phyloP scores from a whole-genome alignment of 2,113 vertebrate genomes.

The Brachyhypopomus occidentalis region DNA sequence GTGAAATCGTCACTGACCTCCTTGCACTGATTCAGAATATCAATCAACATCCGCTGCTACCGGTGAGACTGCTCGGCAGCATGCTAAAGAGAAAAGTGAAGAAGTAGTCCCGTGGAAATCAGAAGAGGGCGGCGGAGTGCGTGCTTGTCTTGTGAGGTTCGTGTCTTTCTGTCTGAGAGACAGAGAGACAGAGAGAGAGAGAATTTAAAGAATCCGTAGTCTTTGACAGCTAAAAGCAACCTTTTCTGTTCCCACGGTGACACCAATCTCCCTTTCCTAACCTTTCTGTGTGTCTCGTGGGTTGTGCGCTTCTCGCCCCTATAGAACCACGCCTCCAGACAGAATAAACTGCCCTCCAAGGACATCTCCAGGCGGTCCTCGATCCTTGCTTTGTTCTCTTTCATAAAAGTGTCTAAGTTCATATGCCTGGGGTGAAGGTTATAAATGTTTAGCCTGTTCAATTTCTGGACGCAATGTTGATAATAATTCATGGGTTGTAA shows the following conservation, averaged over 20 bases:
- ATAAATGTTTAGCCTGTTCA: not conserved
- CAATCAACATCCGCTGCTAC: slow-evolving; percentile 42
- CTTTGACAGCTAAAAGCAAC: slow-evolving; percentile 34
- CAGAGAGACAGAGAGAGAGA: not conserved
- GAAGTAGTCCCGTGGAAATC: not conserved
- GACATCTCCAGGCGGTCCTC: not conserved
- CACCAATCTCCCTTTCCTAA: slow-evolving; percentile 31
- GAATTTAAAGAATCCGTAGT: not conserved
- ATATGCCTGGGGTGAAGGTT: not conserved
- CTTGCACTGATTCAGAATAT: slow-evolving; percentile 6
- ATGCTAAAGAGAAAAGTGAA: not conserved
- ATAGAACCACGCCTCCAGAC: slow-evolving; percentile 25
- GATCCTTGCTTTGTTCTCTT: slow-evolving; percentile 36
- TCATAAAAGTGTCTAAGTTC: slow-evolving; percentile 22
- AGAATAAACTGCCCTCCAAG: not conserved
- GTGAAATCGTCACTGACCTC: slow-evolving; percentile 53
- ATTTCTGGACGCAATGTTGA: not conserved
- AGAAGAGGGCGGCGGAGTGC: not conserved
- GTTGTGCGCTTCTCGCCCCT: slow-evolving; percentile 23
- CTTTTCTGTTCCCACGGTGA: slow-evolving; percentile 50
- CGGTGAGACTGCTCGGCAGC: not conserved
- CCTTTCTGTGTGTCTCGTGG: slow-evolving; percentile 21
- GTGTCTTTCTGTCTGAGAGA: not conserved
- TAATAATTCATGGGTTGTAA: not conserved
- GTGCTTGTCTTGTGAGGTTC: not conserved